Percentiles rank a stretch among this genome's conserved stretches.
Conservation (phyloP, 2,888 invertebrate genomes). For the Notocelia uddmanniana region DNA sequence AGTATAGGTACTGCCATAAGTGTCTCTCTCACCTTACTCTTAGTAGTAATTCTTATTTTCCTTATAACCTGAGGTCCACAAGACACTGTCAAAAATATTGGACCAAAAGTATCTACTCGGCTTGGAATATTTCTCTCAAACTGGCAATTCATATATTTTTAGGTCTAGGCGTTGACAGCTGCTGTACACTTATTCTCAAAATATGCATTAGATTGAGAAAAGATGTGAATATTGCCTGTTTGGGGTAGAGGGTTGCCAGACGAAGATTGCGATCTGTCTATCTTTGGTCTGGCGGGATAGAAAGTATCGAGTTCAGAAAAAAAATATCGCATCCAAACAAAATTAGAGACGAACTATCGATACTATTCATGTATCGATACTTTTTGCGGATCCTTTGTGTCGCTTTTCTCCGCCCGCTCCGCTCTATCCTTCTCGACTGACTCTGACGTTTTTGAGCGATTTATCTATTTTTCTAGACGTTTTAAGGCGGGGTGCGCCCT, state of each 20-base stretch:
- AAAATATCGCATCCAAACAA: background rate
- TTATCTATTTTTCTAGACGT: constrained; percentile 86
- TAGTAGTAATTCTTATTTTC: background rate
- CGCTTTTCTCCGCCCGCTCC: constrained; percentile 55
- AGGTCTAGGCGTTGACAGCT: no score
- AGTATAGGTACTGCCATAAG: background rate
- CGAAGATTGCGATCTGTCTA: background rate
- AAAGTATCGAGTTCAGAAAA: background rate
- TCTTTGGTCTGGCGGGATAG: no score
- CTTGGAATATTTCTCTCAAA: background rate
- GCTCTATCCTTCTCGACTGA: constrained; percentile 82
- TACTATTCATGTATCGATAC: background rate
- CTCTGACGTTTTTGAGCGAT: constrained; percentile 85
- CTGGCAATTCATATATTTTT: background rate
- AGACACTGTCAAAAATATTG: background rate
- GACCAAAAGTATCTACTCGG: background rate
- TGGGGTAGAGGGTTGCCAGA: background rate
- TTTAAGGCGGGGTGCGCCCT: constrained; percentile 85
- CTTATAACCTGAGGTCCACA: background rate
- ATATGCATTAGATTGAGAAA: no score
- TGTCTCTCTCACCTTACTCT: background rate
- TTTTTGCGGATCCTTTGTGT: constrained; percentile 7
- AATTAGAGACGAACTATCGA: background rate
- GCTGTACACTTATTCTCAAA: no score
- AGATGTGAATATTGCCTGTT: no score